Conservation (phyloP, 2,113 vertebrate genomes). For the Jacana jacana region DNA sequence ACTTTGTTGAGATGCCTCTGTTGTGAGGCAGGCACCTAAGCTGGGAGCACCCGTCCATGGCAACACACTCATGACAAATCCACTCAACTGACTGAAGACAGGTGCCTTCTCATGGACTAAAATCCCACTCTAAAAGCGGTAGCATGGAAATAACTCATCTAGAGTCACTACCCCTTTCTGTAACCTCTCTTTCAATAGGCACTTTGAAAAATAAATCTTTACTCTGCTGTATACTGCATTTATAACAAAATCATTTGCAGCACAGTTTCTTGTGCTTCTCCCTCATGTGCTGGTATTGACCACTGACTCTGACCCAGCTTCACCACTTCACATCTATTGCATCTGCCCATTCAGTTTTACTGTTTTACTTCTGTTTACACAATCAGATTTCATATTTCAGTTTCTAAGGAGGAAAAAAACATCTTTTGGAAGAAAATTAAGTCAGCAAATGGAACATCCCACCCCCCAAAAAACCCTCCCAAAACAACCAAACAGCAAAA, state of each 20-base stretch:
- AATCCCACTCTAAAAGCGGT: background rate
- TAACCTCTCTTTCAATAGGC: background rate
- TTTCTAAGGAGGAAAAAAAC: background rate
- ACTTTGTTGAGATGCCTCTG: background rate
- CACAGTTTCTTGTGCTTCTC: background rate
- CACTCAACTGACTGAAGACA: background rate
- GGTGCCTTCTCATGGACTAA: background rate
- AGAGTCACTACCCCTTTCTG: background rate
- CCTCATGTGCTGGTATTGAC: background rate
- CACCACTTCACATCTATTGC: background rate
- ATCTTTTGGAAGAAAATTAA: background rate
- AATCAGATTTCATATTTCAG: background rate
- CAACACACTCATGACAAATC: background rate
- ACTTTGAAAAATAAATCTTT: background rate
- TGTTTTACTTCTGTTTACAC: background rate
- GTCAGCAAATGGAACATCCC: background rate
- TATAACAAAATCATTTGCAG: background rate
- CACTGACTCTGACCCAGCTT: background rate
- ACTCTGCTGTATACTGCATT: background rate
- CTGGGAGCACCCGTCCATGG: rapidly evolving
- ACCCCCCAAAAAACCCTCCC: background rate
- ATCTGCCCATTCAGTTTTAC: background rate
- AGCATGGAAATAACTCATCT: background rate
- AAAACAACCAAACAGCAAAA: background rate
- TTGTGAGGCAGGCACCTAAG: background rate